These are phyloP conservation scores for Cyprinella venusta DNA, from an alignment of 2,797 vertebrate genomes.

Conservation along the genomic window DNA sequence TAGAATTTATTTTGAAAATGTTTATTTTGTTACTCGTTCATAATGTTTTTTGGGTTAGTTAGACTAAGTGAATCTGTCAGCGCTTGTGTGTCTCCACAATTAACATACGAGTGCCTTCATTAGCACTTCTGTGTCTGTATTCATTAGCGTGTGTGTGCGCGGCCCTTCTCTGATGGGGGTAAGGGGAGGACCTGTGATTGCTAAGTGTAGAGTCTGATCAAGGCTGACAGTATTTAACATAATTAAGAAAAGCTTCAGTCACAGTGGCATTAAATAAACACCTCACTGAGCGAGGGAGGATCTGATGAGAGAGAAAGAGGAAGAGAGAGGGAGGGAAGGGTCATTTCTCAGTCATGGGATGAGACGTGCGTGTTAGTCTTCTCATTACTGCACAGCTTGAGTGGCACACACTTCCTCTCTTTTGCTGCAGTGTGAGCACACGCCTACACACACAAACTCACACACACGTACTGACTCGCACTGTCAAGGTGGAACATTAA, in stretches of 20 bases:
- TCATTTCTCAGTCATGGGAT: slow-evolving; percentile 62
- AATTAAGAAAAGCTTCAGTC: slow-evolving; percentile 69
- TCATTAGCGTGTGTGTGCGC: slow-evolving; percentile 50
- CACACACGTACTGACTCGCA: slow-evolving; percentile 18
- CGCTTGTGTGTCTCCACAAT: slow-evolving; percentile 38
- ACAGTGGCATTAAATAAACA: slow-evolving; percentile 67
- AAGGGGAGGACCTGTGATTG: slow-evolving; percentile 61
- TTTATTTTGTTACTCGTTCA: slow-evolving; percentile 13
- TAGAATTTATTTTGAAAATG: no score
- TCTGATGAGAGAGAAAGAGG: slow-evolving; percentile 58
- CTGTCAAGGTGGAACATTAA: slow-evolving; percentile 43
- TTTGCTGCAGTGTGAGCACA: slow-evolving; percentile 43
- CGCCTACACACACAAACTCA: slow-evolving; percentile 4
- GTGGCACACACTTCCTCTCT: slow-evolving; percentile 58
- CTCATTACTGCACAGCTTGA: slow-evolving; percentile 67
- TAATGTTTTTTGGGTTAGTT: slow-evolving; percentile 46
- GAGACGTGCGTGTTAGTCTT: slow-evolving; percentile 57
- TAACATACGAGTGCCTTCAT: slow-evolving; percentile 62
- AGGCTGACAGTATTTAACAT: slow-evolving; percentile 68
- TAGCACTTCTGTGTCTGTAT: slow-evolving; percentile 60
- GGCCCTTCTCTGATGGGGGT: slow-evolving; percentile 54
- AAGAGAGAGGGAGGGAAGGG: slow-evolving; percentile 52
- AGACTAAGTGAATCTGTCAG: slow-evolving; percentile 47
- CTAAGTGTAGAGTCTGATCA: slow-evolving; percentile 61
- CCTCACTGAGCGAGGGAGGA: slow-evolving; percentile 60